Conservation (phyloP, 2,888 invertebrate genomes). For the Chrysolina haemoptera region DNA sequence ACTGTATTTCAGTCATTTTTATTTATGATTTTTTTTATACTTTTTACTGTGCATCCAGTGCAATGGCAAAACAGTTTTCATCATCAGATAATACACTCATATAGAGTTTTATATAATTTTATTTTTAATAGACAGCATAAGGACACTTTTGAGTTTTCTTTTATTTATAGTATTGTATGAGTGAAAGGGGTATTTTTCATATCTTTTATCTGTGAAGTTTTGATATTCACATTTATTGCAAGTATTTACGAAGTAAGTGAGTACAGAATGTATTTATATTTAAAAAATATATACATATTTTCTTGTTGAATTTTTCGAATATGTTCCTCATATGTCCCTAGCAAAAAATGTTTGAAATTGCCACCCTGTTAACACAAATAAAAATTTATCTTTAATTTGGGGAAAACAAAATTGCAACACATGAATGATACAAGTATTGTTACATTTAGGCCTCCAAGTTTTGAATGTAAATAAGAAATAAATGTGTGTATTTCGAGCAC, state of each 20-base stretch:
- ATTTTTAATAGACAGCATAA: neutral
- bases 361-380: too few species aligned
- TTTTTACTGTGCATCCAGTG: neutral
- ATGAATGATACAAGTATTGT: too few species aligned
- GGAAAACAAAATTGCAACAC: too few species aligned
- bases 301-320: neutral
- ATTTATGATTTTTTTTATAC: neutral
- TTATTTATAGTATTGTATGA: neutral
- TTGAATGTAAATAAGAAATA: too few species aligned
- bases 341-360: too few species aligned
- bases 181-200: neutral
- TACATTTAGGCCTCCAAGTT: too few species aligned
- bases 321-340: too few species aligned
- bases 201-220: conserved; percentile 11
- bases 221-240: conserved; percentile 5
- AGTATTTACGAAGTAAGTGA: neutral
- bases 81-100: neutral
- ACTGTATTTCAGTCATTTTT: neutral
- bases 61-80: too few species aligned
- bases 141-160: neutral
- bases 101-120: neutral
- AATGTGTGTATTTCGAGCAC: too few species aligned
- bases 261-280: conserved; percentile 25
- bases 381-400: too few species aligned
- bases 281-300: neutral